A percentile compares a stretch with the other conserved stretches of the same genome.
phyloP scores from a whole-genome alignment of 1,140 invertebrate species.

The Diabrotica undecimpunctata region DNA sequence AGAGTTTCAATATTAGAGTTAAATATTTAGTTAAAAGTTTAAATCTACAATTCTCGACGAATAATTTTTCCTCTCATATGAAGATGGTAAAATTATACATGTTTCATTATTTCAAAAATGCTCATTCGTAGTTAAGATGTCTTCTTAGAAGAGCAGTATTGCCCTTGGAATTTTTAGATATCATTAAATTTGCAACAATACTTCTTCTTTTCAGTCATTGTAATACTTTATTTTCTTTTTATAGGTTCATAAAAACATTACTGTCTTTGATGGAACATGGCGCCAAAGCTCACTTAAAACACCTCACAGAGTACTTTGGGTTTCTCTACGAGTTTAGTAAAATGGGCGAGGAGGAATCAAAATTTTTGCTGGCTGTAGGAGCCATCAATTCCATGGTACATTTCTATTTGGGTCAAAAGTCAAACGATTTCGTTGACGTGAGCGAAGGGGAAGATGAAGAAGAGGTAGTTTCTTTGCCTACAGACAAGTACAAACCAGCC shows the following conservation, averaged over 20 bases:
- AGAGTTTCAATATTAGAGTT: too few species aligned
- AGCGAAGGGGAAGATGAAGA: constrained; percentile 69
- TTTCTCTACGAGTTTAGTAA: constrained; percentile 90
- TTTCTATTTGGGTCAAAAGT: constrained; percentile 85
- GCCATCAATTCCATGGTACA: constrained; percentile 86
- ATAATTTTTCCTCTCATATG: too few species aligned
- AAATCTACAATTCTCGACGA: too few species aligned
- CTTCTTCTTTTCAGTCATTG: too few species aligned
- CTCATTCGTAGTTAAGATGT: too few species aligned
- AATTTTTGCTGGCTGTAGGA: constrained; percentile 81
- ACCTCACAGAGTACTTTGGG: constrained; percentile 88
- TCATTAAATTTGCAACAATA: too few species aligned
- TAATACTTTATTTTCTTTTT: background rate
- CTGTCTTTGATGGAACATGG: constrained; percentile 87
- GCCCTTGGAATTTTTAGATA: too few species aligned
- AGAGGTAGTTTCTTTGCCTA: constrained; percentile 54
- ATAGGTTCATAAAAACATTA: constrained; percentile 81
- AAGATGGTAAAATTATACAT: too few species aligned
- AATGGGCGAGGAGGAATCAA: constrained; percentile 89
- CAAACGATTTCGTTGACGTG: constrained; percentile 56
- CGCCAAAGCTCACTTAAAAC: constrained; percentile 78
- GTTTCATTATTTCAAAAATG: too few species aligned
- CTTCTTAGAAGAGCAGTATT: too few species aligned
- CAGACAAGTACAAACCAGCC: constrained; percentile 78
- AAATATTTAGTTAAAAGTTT: too few species aligned